These are phyloP conservation scores for Knipowitschia caucasica DNA, from an alignment of 2,797 vertebrate genomes.

Conservation along the genomic window DNA sequence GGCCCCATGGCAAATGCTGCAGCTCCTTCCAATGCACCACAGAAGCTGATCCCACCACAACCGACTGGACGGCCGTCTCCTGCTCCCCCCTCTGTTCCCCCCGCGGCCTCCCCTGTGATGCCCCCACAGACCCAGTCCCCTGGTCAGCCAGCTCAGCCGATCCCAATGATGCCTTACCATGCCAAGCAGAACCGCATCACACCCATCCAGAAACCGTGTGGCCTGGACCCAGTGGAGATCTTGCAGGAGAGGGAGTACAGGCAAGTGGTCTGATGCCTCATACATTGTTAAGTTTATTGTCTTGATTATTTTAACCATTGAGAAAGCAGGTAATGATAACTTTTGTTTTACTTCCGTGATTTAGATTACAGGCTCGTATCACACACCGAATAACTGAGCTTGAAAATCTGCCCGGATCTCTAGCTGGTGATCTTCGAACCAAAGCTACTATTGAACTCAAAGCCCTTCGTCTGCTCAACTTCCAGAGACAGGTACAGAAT, in stretches of 20 bases:
- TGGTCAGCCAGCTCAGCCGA: constrained; percentile 86
- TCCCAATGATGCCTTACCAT: constrained; percentile 89
- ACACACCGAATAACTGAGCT: constrained; percentile 94
- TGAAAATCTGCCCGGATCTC: constrained; percentile 91
- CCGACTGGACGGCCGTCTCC: constrained; percentile 91
- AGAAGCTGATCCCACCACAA: constrained; percentile 91
- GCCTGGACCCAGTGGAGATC: constrained; percentile 92
- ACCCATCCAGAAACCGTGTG: constrained; percentile 93
- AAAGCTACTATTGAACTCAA: constrained; percentile 98
- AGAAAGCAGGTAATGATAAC: too few species aligned
- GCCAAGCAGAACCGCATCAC: constrained; percentile 92
- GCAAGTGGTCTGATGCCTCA: too few species aligned
- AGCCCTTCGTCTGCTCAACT: constrained; percentile 91
- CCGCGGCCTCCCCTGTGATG: constrained; percentile 91
- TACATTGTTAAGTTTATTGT: too few species aligned
- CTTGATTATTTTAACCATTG: not conserved
- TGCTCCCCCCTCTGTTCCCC: constrained; percentile 88
- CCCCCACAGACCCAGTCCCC: constrained; percentile 94
- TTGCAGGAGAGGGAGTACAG: constrained; percentile 94
- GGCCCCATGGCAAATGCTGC: constrained; percentile 92
- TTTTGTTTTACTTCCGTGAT: not conserved
- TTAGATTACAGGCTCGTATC: constrained; percentile 91
- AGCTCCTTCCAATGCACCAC: constrained; percentile 87
- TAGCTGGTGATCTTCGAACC: constrained; percentile 93
- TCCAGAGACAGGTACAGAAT: constrained; percentile 88